Conservation (phyloP, 2,113 vertebrate species). For the Amblyopsis rosae region DNA sequence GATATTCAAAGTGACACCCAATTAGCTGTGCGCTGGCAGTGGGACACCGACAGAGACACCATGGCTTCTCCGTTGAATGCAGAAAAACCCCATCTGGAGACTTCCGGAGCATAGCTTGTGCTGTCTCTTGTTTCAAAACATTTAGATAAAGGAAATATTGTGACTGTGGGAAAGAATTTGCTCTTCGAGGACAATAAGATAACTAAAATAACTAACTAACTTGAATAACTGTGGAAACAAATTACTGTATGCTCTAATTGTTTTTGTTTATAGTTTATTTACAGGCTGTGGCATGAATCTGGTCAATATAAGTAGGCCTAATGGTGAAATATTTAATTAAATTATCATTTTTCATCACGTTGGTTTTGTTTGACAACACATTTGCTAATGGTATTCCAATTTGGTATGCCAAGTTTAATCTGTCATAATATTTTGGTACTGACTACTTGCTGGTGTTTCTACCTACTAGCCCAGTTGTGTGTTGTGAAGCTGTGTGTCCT, state of each 20-base stretch:
- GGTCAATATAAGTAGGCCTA: not conserved
- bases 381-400: not conserved
- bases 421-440: not conserved
- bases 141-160: not conserved
- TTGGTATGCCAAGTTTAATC: too few species aligned
- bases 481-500: not conserved
- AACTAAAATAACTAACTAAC: not conserved
- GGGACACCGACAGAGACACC: conserved; percentile 37
- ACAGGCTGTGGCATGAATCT: too few species aligned
- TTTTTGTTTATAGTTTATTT: not conserved
- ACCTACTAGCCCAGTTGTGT: not conserved
- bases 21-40: conserved; percentile 52
- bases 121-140: not conserved
- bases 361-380: not conserved
- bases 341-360: not conserved
- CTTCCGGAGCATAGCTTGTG: too few species aligned
- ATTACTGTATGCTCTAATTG: not conserved
- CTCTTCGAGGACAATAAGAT: not conserved
- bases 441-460: not conserved
- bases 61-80: conserved; percentile 16
- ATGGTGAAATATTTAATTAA: not conserved
- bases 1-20: conserved; percentile 67
- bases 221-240: not conserved
- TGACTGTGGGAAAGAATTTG: not conserved
- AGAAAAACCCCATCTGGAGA: conserved; percentile 12